phyloP scores from a whole-genome alignment of 2,888 invertebrate species.

The Alloscopus bannaensis region DNA sequence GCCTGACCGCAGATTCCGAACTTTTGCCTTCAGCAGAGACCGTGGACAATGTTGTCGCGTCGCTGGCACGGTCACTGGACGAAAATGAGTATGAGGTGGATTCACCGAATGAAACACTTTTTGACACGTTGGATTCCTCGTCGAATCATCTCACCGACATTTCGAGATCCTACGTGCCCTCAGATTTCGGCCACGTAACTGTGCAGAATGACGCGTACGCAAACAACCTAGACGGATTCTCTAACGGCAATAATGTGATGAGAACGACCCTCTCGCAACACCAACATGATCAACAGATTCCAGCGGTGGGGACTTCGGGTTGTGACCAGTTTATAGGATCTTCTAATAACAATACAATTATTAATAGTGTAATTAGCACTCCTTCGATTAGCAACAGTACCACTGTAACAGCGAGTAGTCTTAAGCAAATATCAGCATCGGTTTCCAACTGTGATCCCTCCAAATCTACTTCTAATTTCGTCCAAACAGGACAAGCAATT shows the following conservation, averaged over 20 bases:
- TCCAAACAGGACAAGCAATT: conserved; percentile 58
- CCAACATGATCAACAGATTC: conserved; percentile 42
- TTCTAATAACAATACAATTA: conserved; percentile 51
- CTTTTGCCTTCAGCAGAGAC: conserved; percentile 70
- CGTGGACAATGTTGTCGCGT: conserved; percentile 73
- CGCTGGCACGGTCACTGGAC: conserved; percentile 70
- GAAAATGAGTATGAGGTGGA: conserved; percentile 71
- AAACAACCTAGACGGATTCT: conserved; percentile 51
- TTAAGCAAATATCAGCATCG: conserved; percentile 60
- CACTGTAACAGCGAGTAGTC: conserved; percentile 42
- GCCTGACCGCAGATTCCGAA: conserved; percentile 70
- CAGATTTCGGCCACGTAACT: conserved; percentile 70
- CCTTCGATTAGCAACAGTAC: conserved; percentile 50
- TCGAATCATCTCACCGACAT: conserved; percentile 73
- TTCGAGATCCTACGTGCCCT: conserved; percentile 73
- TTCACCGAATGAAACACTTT: conserved; percentile 73
- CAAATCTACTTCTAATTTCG: conserved; percentile 59
- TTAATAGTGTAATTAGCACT: conserved; percentile 56
- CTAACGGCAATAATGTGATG: conserved; percentile 55
- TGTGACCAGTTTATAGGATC: conserved; percentile 61
- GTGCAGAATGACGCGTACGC: conserved; percentile 48
- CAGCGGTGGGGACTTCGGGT: conserved; percentile 48
- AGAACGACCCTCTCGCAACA: conserved; percentile 44
- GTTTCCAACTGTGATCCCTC: conserved; percentile 72
- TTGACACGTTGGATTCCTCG: conserved; percentile 71